Conservation (phyloP, 2,113 vertebrate species). For the Glaucidium brasilianum region DNA sequence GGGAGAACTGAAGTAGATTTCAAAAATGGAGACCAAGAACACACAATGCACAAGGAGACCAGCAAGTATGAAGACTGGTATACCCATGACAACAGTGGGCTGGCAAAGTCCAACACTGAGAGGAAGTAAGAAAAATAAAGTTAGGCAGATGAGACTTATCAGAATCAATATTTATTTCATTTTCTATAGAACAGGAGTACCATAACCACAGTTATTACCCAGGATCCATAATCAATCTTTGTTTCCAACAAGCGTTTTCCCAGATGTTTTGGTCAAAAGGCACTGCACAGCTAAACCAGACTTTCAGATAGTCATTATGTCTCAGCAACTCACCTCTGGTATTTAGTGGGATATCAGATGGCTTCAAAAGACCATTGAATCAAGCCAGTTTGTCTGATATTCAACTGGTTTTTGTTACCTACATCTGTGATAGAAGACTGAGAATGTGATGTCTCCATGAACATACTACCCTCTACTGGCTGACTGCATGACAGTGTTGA, state of each 20-base stretch:
- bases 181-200: neutral
- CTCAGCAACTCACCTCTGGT: neutral
- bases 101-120: constrained; percentile 2
- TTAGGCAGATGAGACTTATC: neutral
- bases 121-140: neutral
- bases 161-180: neutral
- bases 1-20: constrained; percentile 98
- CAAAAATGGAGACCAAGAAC: constrained; percentile 95
- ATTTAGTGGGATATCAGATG: neutral
- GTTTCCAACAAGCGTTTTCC: neutral
- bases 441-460: neutral
- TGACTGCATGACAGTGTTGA: fast-evolving
- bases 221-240: neutral
- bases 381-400: neutral
- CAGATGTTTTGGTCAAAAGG: neutral
- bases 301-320: neutral
- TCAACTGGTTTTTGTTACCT: neutral
- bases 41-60: constrained; percentile 88
- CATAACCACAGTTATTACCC: neutral
- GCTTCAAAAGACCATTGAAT: neutral
- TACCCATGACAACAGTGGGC: constrained; percentile 54
- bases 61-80: constrained; percentile 81
- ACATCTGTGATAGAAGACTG: neutral
- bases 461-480: neutral
- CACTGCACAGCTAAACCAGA: neutral